Percentiles rank a stretch among this genome's conserved stretches.
These are phyloP conservation scores for Epizoanthus stellaris DNA, from an alignment of 92 coral and sea anemone species.

Conservation along the genomic window DNA sequence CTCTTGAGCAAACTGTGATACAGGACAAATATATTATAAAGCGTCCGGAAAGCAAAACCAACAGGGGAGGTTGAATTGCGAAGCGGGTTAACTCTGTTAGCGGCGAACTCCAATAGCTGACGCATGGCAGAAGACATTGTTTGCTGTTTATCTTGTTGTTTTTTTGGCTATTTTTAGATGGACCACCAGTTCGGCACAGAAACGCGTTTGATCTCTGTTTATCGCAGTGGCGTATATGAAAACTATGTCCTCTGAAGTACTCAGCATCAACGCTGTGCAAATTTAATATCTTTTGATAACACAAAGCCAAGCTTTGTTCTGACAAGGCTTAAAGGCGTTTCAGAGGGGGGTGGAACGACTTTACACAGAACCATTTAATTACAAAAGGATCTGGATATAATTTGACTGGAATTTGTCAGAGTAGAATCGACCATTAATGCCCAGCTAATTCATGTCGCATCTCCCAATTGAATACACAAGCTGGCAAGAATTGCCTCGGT, in stretches of 20 bases:
- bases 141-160: conserved; percentile 71
- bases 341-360: conserved; percentile 34
- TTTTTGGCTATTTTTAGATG: conserved; percentile 68
- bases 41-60: not conserved
- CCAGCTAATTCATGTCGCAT: conserved; percentile 13
- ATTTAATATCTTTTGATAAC: conserved; percentile 11
- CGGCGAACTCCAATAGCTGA: conserved; percentile 13
- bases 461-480: not conserved
- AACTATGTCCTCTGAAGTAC: not conserved
- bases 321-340: conserved; percentile 10
- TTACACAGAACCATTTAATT: conserved; percentile 37
- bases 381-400: conserved; percentile 40
- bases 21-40: not conserved
- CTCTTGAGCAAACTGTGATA: not conserved
- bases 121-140: conserved; percentile 58
- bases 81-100: conserved; percentile 33
- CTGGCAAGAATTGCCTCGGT: not conserved
- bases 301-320: conserved; percentile 18
- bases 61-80: not conserved
- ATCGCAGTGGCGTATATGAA: conserved; percentile 13
- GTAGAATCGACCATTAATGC: not conserved
- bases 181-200: conserved; percentile 42
- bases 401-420: conserved; percentile 44
- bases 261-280: not conserved
- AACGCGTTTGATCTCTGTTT: conserved; percentile 35